These are phyloP conservation scores for Drosophila orosa DNA, from an alignment of 1,140 invertebrate species.

Conservation along the genomic window DNA sequence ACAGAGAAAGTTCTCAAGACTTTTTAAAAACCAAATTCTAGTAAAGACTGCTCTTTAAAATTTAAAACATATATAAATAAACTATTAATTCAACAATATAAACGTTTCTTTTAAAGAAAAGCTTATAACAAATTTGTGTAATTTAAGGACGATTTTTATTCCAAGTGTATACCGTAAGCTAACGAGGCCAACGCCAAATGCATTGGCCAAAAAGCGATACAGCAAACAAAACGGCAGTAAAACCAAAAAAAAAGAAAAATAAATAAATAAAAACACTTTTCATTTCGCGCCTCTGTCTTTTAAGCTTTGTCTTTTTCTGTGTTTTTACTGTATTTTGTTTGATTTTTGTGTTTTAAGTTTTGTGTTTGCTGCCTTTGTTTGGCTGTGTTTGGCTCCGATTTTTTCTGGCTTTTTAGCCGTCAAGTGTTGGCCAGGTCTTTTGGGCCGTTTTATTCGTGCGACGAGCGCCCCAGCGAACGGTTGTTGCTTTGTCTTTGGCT, in stretches of 20 bases:
- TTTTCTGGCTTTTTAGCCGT: conserved; percentile 48
- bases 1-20: no score
- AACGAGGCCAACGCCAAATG: conserved; percentile 63
- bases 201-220: conserved; percentile 65
- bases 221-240: conserved; percentile 19
- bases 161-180: conserved; percentile 24
- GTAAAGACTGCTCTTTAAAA: no score
- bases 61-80: no score
- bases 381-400: conserved; percentile 53
- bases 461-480: conserved; percentile 75
- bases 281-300: conserved; percentile 36
- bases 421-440: conserved; percentile 60
- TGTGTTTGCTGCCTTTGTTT: conserved; percentile 40
- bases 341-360: conserved; percentile 23
- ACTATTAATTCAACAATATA: no score
- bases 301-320: conserved; percentile 6
- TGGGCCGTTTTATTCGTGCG: conserved; percentile 71
- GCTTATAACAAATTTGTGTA: no score
- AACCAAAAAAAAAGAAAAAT: conserved; percentile 24
- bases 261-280: conserved; percentile 50
- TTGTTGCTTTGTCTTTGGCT: conserved; percentile 72
- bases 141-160: not conserved
- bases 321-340: conserved; percentile 36
- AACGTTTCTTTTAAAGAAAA: no score
- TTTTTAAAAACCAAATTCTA: no score